A percentile compares a stretch with the other conserved stretches of the same genome.
phyloP scores from a whole-genome alignment of 2,888 invertebrate species.

The Gerris lacustris region DNA sequence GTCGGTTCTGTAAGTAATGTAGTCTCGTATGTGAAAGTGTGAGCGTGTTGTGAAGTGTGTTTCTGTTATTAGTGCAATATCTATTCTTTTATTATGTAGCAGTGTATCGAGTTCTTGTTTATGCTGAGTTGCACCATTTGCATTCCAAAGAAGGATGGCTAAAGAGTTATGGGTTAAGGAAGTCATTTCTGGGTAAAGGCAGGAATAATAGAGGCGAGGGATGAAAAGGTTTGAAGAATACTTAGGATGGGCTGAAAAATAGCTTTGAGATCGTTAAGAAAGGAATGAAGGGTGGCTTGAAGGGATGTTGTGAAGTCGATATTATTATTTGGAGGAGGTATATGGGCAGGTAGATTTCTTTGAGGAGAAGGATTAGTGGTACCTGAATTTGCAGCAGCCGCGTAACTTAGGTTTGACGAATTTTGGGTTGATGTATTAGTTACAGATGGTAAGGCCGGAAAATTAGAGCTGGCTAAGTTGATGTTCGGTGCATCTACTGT shows the following conservation, averaged over 20 bases:
- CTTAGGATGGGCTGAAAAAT: not conserved
- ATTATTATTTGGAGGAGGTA: not conserved
- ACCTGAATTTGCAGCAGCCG: not conserved
- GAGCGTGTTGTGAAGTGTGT: slow-evolving; percentile 27
- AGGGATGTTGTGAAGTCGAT: not conserved
- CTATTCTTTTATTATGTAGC: slow-evolving; percentile 15
- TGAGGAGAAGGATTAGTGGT: not conserved
- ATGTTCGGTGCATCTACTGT: no score
- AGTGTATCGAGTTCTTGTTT: slow-evolving; percentile 1
- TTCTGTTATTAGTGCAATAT: slow-evolving; percentile 24
- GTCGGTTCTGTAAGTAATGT: slow-evolving; percentile 32
- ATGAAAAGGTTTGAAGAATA: not conserved
- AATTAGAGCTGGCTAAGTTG: no score
- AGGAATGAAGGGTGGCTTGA: not conserved
- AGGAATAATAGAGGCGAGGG: not conserved
- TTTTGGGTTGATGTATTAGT: no score
- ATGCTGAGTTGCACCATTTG: slow-evolving; percentile 2
- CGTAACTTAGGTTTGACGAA: no score
- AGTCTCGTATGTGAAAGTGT: slow-evolving; percentile 21
- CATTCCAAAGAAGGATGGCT: slow-evolving; percentile 8
- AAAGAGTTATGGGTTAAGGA: slow-evolving; percentile 5
- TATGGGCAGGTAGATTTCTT: not conserved
- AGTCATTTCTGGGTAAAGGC: not conserved
- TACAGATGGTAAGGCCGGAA: no score
- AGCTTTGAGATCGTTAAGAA: not conserved